Percentiles rank a stretch among this genome's conserved stretches.
Conservation (phyloP, 2,888 invertebrate species). For the Marronus borbonicus region DNA sequence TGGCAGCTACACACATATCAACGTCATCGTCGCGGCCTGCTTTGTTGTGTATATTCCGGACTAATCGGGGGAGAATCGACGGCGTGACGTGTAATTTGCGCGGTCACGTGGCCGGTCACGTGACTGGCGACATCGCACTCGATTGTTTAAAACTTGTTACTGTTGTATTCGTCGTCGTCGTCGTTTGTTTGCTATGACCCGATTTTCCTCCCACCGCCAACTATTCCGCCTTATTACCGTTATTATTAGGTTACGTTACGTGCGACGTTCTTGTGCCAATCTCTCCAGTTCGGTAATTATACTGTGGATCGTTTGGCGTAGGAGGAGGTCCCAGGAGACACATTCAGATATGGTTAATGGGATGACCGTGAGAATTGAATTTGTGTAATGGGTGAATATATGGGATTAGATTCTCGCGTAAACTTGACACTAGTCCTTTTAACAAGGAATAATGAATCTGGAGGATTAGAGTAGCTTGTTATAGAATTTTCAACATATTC, state of each 20-base stretch:
- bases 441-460: background rate
- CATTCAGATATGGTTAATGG: conserved; percentile 33
- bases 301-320: conserved; percentile 24
- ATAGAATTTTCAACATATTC: too few relatives aligned
- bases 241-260: conserved; percentile 57
- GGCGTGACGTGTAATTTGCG: conserved; percentile 68
- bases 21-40: conserved; percentile 67
- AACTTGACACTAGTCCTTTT: background rate
- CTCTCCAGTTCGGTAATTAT: conserved; percentile 29
- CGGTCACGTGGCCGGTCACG: conserved; percentile 66
- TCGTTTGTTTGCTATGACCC: conserved; percentile 61
- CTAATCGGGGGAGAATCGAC: conserved; percentile 64
- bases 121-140: conserved; percentile 54
- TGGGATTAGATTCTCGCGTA: background rate
- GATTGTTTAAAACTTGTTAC: conserved; percentile 69
- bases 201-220: conserved; percentile 26
- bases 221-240: conserved; percentile 15
- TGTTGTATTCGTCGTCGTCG: conserved; percentile 57
- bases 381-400: background rate
- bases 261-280: conserved; percentile 48
- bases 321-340: conserved; percentile 23
- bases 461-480: background rate
- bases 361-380: conserved; percentile 41
- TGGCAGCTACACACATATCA: conserved; percentile 71
- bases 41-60: conserved; percentile 64